Evolutionary conservation across 2,113 vertebrate genomes (phyloP).

Genomic region (Rhinolophus sinicus): DNA sequence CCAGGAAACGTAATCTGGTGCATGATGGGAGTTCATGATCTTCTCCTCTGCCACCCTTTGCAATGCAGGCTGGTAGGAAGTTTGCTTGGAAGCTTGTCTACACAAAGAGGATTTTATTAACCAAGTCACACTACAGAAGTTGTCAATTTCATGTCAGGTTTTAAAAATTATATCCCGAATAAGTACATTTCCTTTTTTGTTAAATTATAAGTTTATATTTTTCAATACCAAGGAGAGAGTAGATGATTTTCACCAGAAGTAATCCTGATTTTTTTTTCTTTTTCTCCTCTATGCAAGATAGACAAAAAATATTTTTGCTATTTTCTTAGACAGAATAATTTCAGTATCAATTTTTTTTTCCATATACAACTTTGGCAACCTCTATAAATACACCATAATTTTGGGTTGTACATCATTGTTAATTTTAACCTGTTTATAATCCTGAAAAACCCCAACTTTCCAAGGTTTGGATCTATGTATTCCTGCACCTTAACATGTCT

Average conservation of each 20-base stretch:
- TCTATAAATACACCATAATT: background rate
- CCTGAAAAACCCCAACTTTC: background rate
- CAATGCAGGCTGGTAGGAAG: constrained; percentile 10
- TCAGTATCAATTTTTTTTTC: background rate
- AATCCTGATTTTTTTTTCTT: background rate
- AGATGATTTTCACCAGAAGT: constrained; percentile 57
- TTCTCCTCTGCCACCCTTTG: constrained; percentile 44
- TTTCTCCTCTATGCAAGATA: background rate
- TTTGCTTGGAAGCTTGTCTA: constrained; percentile 21
- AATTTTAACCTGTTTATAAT: background rate
- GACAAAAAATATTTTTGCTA: background rate
- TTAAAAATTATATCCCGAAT: constrained; percentile 46
- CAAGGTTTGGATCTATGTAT: background rate
- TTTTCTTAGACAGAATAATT: constrained; percentile 26
- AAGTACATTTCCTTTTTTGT: constrained; percentile 62
- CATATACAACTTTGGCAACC: background rate
- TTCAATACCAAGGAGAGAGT: background rate
- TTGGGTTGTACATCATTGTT: background rate
- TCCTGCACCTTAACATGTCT: background rate
- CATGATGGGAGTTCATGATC: background rate
- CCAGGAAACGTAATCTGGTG: constrained; percentile 54
- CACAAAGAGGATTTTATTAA: constrained; percentile 63
- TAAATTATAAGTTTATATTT: constrained; percentile 49
- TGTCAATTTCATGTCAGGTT: constrained; percentile 61
- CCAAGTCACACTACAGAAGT: constrained; percentile 48